These are phyloP conservation scores for Brachymystax lenok DNA, from an alignment of 2,797 vertebrate species.

Conservation along the genomic window DNA sequence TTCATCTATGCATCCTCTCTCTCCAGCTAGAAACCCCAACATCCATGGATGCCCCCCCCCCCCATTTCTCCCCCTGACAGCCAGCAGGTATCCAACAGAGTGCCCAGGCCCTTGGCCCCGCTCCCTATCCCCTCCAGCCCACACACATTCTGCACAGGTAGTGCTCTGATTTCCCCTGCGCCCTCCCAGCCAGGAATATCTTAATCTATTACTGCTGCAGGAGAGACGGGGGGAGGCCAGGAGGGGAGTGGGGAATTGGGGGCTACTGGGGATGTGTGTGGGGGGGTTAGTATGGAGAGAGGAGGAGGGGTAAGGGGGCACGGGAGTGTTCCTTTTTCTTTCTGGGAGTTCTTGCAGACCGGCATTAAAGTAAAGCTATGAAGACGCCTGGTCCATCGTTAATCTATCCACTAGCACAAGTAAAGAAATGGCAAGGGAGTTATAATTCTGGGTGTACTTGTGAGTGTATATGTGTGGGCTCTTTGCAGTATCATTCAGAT, in stretches of 20 bases:
- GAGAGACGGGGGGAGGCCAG: constrained; percentile 46
- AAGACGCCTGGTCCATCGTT: neutral
- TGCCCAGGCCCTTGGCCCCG: neutral
- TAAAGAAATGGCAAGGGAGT: neutral
- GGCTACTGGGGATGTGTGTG: constrained; percentile 50
- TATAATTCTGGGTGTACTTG: neutral
- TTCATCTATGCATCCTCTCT: neutral
- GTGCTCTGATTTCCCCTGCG: constrained; percentile 88
- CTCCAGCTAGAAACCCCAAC: neutral
- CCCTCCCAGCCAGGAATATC: constrained; percentile 87
- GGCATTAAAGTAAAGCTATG: neutral
- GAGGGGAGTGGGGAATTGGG: constrained; percentile 20
- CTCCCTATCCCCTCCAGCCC: too few relatives aligned
- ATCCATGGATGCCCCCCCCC: too few relatives aligned
- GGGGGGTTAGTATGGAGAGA: constrained; percentile 67
- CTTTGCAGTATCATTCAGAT: constrained; percentile 13
- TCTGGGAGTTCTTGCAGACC: neutral
- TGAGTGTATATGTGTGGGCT: constrained; percentile 19
- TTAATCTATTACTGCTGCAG: constrained; percentile 35
- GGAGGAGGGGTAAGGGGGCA: constrained; percentile 39
- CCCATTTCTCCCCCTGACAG: neutral
- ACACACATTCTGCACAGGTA: constrained; percentile 54
- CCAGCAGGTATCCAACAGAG: neutral
- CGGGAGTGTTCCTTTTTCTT: constrained; percentile 62
- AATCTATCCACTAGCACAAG: neutral